phyloP scores from a whole-genome alignment of 2,113 vertebrate genomes.

The Mobula birostris region DNA sequence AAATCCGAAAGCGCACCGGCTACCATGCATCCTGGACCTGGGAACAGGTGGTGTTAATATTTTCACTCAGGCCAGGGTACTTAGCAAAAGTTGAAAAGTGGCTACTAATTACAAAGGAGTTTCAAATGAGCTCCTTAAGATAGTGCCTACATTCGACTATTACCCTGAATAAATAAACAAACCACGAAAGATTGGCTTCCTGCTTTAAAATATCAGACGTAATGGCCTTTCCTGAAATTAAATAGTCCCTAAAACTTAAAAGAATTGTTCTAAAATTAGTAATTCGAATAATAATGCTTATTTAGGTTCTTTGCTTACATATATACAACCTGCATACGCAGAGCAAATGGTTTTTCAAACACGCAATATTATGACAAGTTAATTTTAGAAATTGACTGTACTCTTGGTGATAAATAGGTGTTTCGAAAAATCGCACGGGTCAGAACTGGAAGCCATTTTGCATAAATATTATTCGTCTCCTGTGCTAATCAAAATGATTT shows the following conservation, averaged over 20 bases:
- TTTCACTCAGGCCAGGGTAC: no score
- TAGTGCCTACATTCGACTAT: background rate
- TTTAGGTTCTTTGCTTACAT: constrained; percentile 22
- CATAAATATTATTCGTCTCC: background rate
- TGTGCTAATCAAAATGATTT: background rate
- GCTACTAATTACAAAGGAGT: background rate
- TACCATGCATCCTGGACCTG: no score
- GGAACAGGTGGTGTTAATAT: background rate
- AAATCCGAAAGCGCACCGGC: background rate
- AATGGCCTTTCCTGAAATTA: constrained; percentile 32
- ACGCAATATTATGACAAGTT: background rate
- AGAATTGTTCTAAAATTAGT: constrained; percentile 37
- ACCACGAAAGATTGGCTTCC: constrained; percentile 25
- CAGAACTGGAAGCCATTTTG: background rate
- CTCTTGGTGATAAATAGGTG: background rate
- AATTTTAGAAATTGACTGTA: background rate
- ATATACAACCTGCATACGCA: background rate
- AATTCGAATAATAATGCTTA: constrained; percentile 25
- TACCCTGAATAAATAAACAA: constrained; percentile 26
- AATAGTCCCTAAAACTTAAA: constrained; percentile 3
- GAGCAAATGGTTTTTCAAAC: background rate
- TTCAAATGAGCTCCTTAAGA: background rate
- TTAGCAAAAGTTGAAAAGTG: background rate
- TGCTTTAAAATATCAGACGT: constrained; percentile 29
- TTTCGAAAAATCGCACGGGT: background rate